Percentiles rank a stretch among this genome's conserved stretches.
Evolutionary conservation across 1,140 invertebrate genomes (phyloP).

Genomic region (Penaeus indicus): DNA sequence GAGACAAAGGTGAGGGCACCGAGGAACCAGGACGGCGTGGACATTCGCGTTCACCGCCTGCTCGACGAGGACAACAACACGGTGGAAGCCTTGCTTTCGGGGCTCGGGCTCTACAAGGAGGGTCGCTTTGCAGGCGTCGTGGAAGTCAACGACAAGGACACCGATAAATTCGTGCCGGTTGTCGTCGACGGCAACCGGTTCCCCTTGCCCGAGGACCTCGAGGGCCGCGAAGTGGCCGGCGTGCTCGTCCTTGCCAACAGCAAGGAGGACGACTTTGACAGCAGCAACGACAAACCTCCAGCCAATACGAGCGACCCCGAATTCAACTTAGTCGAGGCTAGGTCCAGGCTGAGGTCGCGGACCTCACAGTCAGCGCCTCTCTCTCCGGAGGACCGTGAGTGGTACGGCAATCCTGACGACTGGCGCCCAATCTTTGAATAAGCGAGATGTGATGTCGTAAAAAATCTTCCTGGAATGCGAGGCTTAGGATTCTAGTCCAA

Average conservation of each 20-base stretch:
- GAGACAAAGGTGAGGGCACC: conserved; percentile 44
- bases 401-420: conserved; percentile 51
- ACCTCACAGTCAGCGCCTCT: too few relatives aligned
- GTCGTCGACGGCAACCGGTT: conserved; percentile 52
- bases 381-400: conserved; percentile 26
- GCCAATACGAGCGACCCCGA: not conserved
- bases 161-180: conserved; percentile 46
- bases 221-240: conserved; percentile 58
- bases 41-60: conserved; percentile 51
- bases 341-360: not conserved
- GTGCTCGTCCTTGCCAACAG: conserved; percentile 54
- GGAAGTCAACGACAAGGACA: conserved; percentile 46
- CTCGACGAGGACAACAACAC: conserved; percentile 41
- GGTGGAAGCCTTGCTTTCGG: conserved; percentile 32
- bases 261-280: too few relatives aligned
- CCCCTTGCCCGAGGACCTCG: conserved; percentile 56
- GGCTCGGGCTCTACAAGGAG: conserved; percentile 19
- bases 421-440: conserved; percentile 55
- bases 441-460: not conserved
- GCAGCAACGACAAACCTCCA: conserved; percentile 3
- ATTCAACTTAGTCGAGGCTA: not conserved
- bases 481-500: not conserved
- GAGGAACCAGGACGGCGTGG: conserved; percentile 21
- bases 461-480: not conserved
- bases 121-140: conserved; percentile 57